Base-by-base conservation (phyloP, 2,888 invertebrate genomes). In the Dyspetes luteomarginatus region DNA sequence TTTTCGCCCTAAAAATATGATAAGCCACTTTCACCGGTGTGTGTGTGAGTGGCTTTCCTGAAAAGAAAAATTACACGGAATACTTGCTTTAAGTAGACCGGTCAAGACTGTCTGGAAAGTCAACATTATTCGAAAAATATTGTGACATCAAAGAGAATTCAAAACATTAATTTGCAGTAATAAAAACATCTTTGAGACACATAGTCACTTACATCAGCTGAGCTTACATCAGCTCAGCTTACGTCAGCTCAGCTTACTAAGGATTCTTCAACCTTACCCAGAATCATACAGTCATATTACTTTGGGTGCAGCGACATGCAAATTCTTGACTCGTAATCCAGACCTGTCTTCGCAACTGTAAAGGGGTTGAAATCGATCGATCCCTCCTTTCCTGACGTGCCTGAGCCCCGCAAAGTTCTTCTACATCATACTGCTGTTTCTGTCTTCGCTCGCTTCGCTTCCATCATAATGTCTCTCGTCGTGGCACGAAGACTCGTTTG, bases 301-400 rank as follows among this genome's bases (percentile, higher is more conserved):
- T 65, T 52, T 52, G 52, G 24, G 12, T 26, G 67, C 36, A n/a
- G 45, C 48, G 17, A 60, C 60, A 79, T 79, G 79, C 74, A 79
- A 79, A 79, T 79, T 75, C 74, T 5, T 50, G 78, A 74, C 68
- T 69, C 64, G 58, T 79, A 75, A 79, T 79, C 69, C 65, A 79
- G 64, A 69, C 48, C 65, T 71, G 69, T 74, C 79, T 58, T 71
- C 19, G 56, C 79, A 26, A 43, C 28, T 71, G 58, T 58, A 64
- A 69, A 58, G 69, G 58, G 50, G 56, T 64, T 71, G 28, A 58
- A 75, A 79, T 79, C 79, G 75, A 75, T 75, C 74, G 74, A 52
- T 48, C 43, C 26, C 62, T 19, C 45, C n/a, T 26, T 78, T 55
- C 22, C 43, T 24, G 12, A 22, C 30, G 26, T 62, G 58, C 68